Percentiles rank a stretch among this genome's conserved stretches.
Conservation (phyloP, 2,888 invertebrate species). For the Arrhopalites spinosus region DNA sequence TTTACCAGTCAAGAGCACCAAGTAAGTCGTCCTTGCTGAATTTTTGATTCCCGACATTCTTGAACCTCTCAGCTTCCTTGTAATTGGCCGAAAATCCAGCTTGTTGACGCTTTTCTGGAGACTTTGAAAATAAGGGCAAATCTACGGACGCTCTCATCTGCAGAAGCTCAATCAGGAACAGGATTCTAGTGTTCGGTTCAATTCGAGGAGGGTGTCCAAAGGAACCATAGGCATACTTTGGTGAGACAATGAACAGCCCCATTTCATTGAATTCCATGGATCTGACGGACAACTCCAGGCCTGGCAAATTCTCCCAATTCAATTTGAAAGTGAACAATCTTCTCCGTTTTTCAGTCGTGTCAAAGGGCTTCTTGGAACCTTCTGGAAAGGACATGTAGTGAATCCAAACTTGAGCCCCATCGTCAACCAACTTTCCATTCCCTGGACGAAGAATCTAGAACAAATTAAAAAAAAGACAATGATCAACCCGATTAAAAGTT, state of each 20-base stretch:
- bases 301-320: background rate
- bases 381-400: constrained; percentile 13
- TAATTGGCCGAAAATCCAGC: background rate
- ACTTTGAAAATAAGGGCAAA: background rate
- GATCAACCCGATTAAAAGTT: too few species aligned
- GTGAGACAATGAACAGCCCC: background rate
- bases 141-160: background rate
- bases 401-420: constrained; percentile 9
- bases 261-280: constrained; percentile 23
- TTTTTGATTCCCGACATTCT: background rate
- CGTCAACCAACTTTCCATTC: background rate
- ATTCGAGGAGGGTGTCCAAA: constrained; percentile 19
- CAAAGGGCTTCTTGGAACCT: background rate
- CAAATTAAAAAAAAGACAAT: too few species aligned
- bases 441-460: constrained; percentile 5
- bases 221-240: constrained; percentile 9
- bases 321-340: background rate
- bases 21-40: background rate
- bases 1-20: background rate
- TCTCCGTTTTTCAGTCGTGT: background rate
- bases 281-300: background rate
- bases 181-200: background rate
- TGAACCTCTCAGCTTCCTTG: background rate
- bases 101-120: background rate
- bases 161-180: constrained; percentile 8